Conservation (phyloP, 2,113 vertebrate species). For the Chitala chitala region DNA sequence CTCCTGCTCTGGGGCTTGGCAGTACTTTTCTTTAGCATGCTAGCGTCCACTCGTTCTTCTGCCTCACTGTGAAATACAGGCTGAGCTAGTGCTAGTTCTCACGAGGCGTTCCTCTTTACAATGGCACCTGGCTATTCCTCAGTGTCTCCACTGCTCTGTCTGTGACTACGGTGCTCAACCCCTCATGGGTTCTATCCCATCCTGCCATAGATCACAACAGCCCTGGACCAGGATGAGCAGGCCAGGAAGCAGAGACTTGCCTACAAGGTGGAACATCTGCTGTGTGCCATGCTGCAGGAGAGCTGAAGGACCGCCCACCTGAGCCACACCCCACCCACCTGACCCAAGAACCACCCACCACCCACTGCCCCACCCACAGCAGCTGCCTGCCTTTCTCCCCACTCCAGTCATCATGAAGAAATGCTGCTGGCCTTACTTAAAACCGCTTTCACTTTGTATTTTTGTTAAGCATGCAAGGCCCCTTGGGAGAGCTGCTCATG, state of each 20-base stretch:
- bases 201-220: slow-evolving; percentile 73
- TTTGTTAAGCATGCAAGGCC: not conserved
- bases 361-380: not conserved
- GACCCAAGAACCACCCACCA: too few species aligned
- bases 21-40: not conserved
- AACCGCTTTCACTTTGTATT: not conserved
- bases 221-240: slow-evolving; percentile 87
- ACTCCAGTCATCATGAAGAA: not conserved
- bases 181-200: not conserved
- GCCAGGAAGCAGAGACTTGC: slow-evolving; percentile 83
- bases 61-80: too few species aligned
- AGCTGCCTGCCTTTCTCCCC: not conserved
- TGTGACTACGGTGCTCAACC: not conserved
- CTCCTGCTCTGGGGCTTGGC: not conserved
- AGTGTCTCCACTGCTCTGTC: not conserved
- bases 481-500: not conserved
- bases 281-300: slow-evolving; percentile 80
- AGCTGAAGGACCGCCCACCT: slow-evolving; percentile 56
- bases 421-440: not conserved
- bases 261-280: slow-evolving; percentile 86
- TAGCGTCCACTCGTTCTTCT: not conserved
- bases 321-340: not conserved
- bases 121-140: not conserved
- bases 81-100: too few species aligned
- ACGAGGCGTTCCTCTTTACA: not conserved